Evolutionary conservation across 2,113 vertebrate species (phyloP).

Genomic region (Leiothrix lutea): DNA sequence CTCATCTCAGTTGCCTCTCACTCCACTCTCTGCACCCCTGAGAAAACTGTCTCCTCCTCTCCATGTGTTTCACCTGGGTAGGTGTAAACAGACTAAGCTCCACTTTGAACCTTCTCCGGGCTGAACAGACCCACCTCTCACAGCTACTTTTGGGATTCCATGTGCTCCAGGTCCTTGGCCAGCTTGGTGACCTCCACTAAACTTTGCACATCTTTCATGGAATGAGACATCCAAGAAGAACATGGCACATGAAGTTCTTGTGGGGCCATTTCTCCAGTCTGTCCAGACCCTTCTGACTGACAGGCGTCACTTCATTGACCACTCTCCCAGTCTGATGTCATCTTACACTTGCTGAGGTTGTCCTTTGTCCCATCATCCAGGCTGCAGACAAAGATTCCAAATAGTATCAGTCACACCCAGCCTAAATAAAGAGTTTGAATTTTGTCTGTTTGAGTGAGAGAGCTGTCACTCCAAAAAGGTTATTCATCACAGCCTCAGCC

Average conservation of each 20-base stretch:
- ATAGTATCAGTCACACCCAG: background rate
- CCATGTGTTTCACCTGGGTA: background rate
- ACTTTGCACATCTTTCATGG: background rate
- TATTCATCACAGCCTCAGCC: background rate
- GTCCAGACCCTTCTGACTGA: background rate
- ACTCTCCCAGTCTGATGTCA: background rate
- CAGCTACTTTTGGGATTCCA: background rate
- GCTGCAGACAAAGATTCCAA: background rate
- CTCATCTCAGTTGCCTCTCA: background rate
- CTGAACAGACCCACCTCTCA: background rate
- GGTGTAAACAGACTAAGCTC: background rate
- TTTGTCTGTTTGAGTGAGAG: background rate
- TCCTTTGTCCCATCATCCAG: background rate
- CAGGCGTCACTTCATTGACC: rapidly evolving
- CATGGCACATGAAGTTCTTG: background rate
- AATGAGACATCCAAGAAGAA: background rate
- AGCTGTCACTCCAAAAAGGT: background rate
- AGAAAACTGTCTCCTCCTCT: background rate
- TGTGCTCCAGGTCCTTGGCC: background rate
- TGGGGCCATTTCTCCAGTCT: background rate
- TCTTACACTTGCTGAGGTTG: background rate
- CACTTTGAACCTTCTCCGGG: background rate
- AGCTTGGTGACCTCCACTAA: background rate
- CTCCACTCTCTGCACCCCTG: background rate
- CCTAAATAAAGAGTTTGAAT: background rate